Evolutionary conservation across 2,888 invertebrate species (phyloP).

Genomic region (Galeruca laticollis): DNA sequence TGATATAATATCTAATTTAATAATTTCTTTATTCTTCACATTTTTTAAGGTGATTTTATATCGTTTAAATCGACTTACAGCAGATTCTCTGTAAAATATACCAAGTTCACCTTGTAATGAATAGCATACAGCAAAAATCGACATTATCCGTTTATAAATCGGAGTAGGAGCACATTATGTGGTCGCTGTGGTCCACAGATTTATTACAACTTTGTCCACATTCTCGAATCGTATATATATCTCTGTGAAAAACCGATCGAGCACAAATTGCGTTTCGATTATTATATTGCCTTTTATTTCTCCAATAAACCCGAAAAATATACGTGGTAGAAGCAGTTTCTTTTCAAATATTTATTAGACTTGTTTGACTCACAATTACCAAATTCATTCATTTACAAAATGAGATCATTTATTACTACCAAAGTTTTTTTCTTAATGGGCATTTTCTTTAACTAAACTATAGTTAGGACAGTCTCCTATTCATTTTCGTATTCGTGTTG

Average conservation of each 20-base stretch:
- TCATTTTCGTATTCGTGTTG: slow-evolving; percentile 23
- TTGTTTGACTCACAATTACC: too few species aligned
- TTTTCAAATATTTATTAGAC: slow-evolving; percentile 9
- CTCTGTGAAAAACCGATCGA: slow-evolving; percentile 52
- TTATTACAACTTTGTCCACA: slow-evolving; percentile 62
- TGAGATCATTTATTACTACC: too few species aligned
- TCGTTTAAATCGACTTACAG: too few species aligned
- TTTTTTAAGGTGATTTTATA: too few species aligned
- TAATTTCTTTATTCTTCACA: too few species aligned
- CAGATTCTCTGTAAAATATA: too few species aligned
- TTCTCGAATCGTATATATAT: slow-evolving; percentile 42
- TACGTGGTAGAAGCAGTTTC: slow-evolving; percentile 19
- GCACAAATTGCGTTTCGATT: slow-evolving; percentile 47
- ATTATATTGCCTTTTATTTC: slow-evolving; percentile 45
- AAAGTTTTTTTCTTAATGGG: too few species aligned
- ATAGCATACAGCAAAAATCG: slow-evolving; percentile 32
- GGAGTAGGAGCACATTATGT: slow-evolving; percentile 49
- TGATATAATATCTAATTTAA: too few species aligned
- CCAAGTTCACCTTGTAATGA: not conserved
- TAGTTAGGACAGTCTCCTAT: slow-evolving; percentile 28
- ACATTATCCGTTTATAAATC: slow-evolving; percentile 30
- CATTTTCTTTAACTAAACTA: slow-evolving; percentile 23
- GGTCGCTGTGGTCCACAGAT: slow-evolving; percentile 62
- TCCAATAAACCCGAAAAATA: slow-evolving; percentile 30
- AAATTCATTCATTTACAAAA: too few species aligned